Conservation (phyloP, 2,797 vertebrate genomes). For the Ctenochaetus hawaiiensis region DNA sequence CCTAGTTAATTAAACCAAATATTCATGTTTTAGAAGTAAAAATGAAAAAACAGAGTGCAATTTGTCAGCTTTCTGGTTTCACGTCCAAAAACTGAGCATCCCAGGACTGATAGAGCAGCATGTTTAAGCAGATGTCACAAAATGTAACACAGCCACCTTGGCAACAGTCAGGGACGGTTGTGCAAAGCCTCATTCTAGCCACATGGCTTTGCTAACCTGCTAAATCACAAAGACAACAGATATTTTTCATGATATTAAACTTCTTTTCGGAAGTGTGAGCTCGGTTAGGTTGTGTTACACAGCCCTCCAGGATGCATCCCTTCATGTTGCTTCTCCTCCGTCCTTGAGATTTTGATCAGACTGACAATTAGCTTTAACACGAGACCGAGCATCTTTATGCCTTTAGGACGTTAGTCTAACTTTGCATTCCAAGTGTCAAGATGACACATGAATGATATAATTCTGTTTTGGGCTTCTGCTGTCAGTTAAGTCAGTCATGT, state of each 20-base stretch:
- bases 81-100: background rate
- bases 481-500: background rate
- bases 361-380: background rate
- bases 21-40: background rate
- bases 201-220: background rate
- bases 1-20: background rate
- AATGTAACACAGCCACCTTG: background rate
- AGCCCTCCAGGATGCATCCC: background rate
- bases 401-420: constrained; percentile 19
- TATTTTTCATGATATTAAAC: background rate
- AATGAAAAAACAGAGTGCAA: background rate
- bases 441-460: background rate
- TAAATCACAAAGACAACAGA: background rate
- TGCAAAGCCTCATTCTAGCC: background rate
- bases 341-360: constrained; percentile 14
- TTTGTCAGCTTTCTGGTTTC: background rate
- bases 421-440: background rate
- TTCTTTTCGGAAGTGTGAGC: background rate
- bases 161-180: background rate
- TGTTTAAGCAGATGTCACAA: background rate
- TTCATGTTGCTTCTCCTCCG: background rate
- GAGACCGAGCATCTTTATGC: background rate
- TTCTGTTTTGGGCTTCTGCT: constrained; percentile 14
- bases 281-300: background rate
- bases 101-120: background rate